These are phyloP conservation scores for Gibbula magus DNA, from an alignment of 2,888 invertebrate species.

Conservation along the genomic window DNA sequence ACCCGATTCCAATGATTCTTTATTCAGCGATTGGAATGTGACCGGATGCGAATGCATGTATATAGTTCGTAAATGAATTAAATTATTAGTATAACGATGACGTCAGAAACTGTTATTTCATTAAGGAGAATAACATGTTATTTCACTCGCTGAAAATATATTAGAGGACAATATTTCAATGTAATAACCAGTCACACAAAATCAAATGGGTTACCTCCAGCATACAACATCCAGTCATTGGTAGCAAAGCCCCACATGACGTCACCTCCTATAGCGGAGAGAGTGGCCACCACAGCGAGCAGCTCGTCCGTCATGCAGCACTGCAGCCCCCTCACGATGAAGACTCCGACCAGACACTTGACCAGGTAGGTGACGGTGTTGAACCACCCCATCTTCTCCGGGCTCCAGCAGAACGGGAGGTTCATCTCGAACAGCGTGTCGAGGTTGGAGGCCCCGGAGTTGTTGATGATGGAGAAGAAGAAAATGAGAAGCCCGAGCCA, in stretches of 20 bases:
- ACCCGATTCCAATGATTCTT: too few relatives aligned
- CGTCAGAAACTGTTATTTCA: too few relatives aligned
- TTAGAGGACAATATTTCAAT: too few relatives aligned
- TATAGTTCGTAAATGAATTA: too few relatives aligned
- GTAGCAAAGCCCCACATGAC: conserved; percentile 46
- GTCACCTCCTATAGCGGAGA: conserved; percentile 30
- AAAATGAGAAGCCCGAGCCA: conserved; percentile 1
- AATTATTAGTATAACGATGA: too few relatives aligned
- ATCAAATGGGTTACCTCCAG: conserved; percentile 35
- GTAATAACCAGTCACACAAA: too few relatives aligned
- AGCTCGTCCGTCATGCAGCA: conserved; percentile 42
- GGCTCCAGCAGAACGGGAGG: conserved; percentile 52
- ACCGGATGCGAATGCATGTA: too few relatives aligned
- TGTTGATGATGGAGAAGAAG: conserved; percentile 9
- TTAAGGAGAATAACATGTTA: too few relatives aligned
- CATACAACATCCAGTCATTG: conserved; percentile 38
- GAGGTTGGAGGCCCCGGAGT: conserved; percentile 13
- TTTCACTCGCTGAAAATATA: too few relatives aligned
- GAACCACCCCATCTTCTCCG: conserved; percentile 48
- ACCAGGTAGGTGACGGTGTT: conserved; percentile 26
- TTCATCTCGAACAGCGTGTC: conserved; percentile 52
- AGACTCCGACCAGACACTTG: conserved; percentile 38
- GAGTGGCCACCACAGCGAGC: conserved; percentile 38
- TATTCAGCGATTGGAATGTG: too few relatives aligned
- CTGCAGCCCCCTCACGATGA: conserved; percentile 39